phyloP scores from a whole-genome alignment of 2,113 vertebrate species.

The Cardinalis cardinalis region DNA sequence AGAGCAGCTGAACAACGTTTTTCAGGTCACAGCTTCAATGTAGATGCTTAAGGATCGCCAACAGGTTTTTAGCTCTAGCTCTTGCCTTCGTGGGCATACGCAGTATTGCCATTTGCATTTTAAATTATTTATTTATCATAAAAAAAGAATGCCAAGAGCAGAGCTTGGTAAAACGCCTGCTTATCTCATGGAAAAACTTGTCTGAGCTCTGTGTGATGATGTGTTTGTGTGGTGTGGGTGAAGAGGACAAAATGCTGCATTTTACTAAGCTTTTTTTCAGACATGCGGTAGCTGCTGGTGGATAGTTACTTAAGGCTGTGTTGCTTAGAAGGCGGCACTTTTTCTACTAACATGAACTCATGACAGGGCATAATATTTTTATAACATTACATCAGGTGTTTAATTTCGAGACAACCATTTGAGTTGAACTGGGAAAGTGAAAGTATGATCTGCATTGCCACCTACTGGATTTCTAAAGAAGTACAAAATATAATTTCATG shows the following conservation, averaged over 20 bases:
- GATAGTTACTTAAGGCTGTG: neutral
- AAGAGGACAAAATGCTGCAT: neutral
- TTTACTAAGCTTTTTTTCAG: neutral
- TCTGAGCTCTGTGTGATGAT: neutral
- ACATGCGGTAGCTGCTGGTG: neutral
- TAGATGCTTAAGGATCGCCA: neutral
- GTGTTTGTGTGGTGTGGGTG: neutral
- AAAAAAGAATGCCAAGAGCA: neutral
- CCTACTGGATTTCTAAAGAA: constrained; percentile 62
- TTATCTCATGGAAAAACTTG: neutral
- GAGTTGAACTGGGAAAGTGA: neutral
- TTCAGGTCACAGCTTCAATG: neutral
- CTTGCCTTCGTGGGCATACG: neutral
- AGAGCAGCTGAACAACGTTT: neutral
- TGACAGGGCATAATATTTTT: constrained; percentile 27
- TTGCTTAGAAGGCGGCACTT: neutral
- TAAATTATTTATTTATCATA: neutral
- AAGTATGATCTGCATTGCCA: constrained; percentile 65
- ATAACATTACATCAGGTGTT: constrained; percentile 12
- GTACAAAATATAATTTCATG: neutral
- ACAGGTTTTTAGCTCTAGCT: neutral
- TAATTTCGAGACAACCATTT: neutral
- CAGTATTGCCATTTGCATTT: neutral
- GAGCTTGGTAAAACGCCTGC: neutral
- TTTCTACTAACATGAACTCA: neutral